phyloP scores from a whole-genome alignment of 2,888 invertebrate genomes.

The Rhodophaea formosa region DNA sequence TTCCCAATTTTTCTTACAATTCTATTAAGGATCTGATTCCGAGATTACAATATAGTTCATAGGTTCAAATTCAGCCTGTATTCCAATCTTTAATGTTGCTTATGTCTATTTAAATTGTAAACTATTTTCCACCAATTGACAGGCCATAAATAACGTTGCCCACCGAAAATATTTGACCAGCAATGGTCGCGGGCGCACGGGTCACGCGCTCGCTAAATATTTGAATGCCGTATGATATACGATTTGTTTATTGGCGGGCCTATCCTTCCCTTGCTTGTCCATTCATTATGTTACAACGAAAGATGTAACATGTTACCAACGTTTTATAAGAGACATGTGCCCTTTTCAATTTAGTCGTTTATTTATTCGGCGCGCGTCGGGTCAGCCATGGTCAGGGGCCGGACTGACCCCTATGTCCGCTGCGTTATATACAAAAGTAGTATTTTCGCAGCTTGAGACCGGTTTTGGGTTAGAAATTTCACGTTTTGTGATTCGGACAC shows the following conservation, averaged over 20 bases:
- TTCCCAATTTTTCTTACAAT: too few relatives aligned
- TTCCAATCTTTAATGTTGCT: too few relatives aligned
- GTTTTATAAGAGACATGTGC: too few relatives aligned
- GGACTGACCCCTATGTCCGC: slow-evolving; percentile 60
- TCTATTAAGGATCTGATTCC: too few relatives aligned
- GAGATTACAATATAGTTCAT: too few relatives aligned
- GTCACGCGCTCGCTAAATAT: slow-evolving; percentile 78
- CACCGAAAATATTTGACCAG: slow-evolving; percentile 78
- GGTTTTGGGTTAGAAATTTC: slow-evolving; percentile 68
- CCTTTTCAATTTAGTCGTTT: too few relatives aligned
- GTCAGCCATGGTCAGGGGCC: slow-evolving; percentile 68
- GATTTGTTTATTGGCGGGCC: slow-evolving; percentile 81
- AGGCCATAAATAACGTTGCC: slow-evolving; percentile 71
- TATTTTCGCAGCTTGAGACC: slow-evolving; percentile 76
- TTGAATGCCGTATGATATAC: slow-evolving; percentile 80
- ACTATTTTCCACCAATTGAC: slow-evolving; percentile 51
- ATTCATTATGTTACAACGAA: slow-evolving; percentile 47
- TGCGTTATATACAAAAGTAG: slow-evolving; percentile 69
- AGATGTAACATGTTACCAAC: too few relatives aligned
- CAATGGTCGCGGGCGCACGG: slow-evolving; percentile 76
- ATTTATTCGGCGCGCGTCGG: slow-evolving; percentile 60
- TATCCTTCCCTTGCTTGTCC: slow-evolving; percentile 70
- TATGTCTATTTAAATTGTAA: neutral
- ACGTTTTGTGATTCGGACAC: slow-evolving; percentile 69
- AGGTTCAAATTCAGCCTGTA: too few relatives aligned